Percentiles rank a stretch among this genome's conserved stretches.
Conservation (phyloP, 2,888 invertebrate genomes). For the Philereme vetulata region DNA sequence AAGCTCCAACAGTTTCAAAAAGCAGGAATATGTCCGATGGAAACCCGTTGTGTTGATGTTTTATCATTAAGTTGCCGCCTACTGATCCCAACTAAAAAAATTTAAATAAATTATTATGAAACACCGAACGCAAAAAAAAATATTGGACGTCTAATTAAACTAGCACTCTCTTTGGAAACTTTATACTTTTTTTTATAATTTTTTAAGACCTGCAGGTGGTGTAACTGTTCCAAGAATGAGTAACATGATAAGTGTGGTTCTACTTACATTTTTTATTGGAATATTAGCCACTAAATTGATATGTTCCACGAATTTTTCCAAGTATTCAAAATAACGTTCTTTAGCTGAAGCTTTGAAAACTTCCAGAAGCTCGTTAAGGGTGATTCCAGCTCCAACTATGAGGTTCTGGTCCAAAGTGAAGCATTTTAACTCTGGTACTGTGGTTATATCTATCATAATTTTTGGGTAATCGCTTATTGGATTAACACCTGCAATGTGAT, state of each 20-base stretch:
- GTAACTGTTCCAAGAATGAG: too few relatives aligned
- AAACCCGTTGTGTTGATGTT: constrained; percentile 86
- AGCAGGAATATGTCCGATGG: constrained; percentile 87
- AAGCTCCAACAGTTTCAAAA: constrained; percentile 63
- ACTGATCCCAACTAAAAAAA: constrained; percentile 84
- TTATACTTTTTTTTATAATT: too few relatives aligned
- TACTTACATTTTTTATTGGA: constrained; percentile 88
- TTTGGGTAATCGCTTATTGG: constrained; percentile 62
- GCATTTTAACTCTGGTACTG: constrained; percentile 62
- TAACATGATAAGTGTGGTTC: too few relatives aligned
- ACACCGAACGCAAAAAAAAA: too few relatives aligned
- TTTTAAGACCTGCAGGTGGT: background rate
- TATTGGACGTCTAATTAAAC: too few relatives aligned
- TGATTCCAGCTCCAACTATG: constrained; percentile 65
- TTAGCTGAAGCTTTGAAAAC: constrained; percentile 61
- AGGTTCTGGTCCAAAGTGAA: constrained; percentile 63
- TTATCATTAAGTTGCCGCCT: constrained; percentile 88
- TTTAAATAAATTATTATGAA: background rate
- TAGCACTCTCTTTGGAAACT: background rate
- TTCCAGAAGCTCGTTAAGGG: constrained; percentile 67
- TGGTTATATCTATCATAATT: constrained; percentile 64
- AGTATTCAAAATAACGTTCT: constrained; percentile 83
- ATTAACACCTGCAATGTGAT: constrained; percentile 61
- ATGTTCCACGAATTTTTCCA: constrained; percentile 85
- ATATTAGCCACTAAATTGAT: constrained; percentile 88